phyloP scores from a whole-genome alignment of 2,113 vertebrate species.

The Bolborhynchus lineola region DNA sequence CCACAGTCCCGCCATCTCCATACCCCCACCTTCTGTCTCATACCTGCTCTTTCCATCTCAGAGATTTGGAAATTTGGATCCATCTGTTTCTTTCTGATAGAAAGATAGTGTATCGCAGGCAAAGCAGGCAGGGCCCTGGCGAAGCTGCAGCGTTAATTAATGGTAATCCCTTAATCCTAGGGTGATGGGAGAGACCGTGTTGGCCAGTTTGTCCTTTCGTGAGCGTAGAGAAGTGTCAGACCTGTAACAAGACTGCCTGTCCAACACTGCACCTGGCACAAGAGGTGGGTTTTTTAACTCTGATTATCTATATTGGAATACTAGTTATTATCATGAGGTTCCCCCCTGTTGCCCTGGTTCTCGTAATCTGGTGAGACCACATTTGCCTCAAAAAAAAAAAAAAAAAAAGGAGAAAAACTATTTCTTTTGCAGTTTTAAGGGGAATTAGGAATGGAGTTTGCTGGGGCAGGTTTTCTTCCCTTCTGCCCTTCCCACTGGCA shows the following conservation, averaged over 20 bases:
- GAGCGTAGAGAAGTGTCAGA: not conserved
- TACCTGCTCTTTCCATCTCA: not conserved
- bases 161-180: constrained; percentile 90
- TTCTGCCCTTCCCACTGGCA: not conserved
- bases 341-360: fast-evolving
- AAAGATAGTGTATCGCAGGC: constrained; percentile 85
- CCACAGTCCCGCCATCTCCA: not conserved
- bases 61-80: not conserved
- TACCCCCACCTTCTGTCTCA: not conserved
- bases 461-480: not conserved
- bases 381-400: not conserved
- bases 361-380: not conserved
- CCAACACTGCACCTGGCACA: not conserved
- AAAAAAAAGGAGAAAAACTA: not conserved
- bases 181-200: constrained; percentile 71
- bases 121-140: constrained; percentile 80
- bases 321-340: not conserved
- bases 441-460: not conserved
- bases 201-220: not conserved
- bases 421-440: not conserved
- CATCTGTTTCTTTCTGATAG: not conserved
- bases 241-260: not conserved
- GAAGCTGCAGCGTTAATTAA: constrained; percentile 83
- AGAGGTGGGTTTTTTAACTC: not conserved
- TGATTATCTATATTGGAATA: not conserved